phyloP scores from a whole-genome alignment of 2,797 vertebrate genomes.

The Micromesistius poutassou region DNA sequence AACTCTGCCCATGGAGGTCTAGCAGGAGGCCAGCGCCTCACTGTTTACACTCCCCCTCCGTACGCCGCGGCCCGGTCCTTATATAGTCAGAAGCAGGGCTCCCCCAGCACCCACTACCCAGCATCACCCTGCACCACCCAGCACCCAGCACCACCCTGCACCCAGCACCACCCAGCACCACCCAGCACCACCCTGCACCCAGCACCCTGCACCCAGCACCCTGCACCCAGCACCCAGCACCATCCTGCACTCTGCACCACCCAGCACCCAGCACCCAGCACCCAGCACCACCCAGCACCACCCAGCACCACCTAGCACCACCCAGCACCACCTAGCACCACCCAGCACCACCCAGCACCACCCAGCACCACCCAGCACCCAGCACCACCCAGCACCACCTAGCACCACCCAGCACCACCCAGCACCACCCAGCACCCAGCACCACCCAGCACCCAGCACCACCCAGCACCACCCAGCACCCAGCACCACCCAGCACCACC shows the following conservation, averaged over 20 bases:
- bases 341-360: conserved; percentile 25
- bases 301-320: too few relatives aligned
- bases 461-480: conserved; percentile 9
- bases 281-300: conserved; percentile 11
- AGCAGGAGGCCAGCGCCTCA: conserved; percentile 21
- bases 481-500: too few relatives aligned
- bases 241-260: conserved; percentile 18
- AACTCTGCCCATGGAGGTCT: conserved; percentile 52
- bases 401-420: too few relatives aligned
- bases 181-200: conserved; percentile 12
- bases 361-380: conserved; percentile 9
- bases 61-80: conserved; percentile 46
- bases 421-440: conserved; percentile 23
- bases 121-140: conserved; percentile 9
- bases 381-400: conserved; percentile 35
- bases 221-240: conserved; percentile 23
- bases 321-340: too few relatives aligned
- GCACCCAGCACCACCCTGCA: too few relatives aligned
- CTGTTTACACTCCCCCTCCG: conserved; percentile 35
- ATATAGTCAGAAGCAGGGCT: conserved; percentile 51
- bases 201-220: neutral
- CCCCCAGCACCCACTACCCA: conserved; percentile 23
- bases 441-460: conserved; percentile 13
- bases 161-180: conserved; percentile 29
- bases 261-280: conserved; percentile 22